These are phyloP conservation scores for Bombycilla garrulus DNA, from an alignment of 2,113 vertebrate genomes.

Conservation along the genomic window DNA sequence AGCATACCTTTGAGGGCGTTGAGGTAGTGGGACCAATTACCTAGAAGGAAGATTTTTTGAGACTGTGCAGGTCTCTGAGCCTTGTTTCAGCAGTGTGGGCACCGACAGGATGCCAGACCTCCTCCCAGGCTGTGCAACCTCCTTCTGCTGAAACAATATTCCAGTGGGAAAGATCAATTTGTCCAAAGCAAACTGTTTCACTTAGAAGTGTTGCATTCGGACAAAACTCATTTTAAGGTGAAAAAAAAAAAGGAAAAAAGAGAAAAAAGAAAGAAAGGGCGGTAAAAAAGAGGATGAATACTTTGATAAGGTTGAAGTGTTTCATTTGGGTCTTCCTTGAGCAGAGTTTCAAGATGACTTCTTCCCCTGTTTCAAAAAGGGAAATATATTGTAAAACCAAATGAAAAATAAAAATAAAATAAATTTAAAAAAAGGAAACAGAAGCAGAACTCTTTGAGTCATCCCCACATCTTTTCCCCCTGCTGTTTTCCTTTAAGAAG, in stretches of 20 bases:
- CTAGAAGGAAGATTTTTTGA: background rate
- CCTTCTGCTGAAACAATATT: background rate
- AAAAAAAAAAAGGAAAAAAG: background rate
- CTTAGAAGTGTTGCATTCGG: background rate
- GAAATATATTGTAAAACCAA: conserved; percentile 15
- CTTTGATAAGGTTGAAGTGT: conserved; percentile 6
- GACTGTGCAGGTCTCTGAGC: background rate
- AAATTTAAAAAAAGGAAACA: background rate
- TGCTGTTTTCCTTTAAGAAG: conserved; percentile 43
- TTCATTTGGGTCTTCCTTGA: background rate
- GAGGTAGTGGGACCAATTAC: background rate
- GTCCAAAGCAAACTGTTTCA: background rate
- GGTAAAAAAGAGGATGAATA: background rate
- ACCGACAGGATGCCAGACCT: background rate
- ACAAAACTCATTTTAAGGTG: background rate
- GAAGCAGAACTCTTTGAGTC: background rate
- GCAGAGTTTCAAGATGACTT: background rate
- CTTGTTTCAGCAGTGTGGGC: fast-evolving
- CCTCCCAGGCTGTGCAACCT: background rate
- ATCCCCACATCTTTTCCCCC: background rate
- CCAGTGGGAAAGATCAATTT: background rate
- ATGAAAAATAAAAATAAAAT: background rate
- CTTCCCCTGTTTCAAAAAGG: background rate
- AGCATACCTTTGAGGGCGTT: background rate
- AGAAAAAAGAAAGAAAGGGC: too few species aligned